These are phyloP conservation scores for Galemys pyrenaicus DNA, from an alignment of 2,113 vertebrate genomes.

Conservation along the genomic window DNA sequence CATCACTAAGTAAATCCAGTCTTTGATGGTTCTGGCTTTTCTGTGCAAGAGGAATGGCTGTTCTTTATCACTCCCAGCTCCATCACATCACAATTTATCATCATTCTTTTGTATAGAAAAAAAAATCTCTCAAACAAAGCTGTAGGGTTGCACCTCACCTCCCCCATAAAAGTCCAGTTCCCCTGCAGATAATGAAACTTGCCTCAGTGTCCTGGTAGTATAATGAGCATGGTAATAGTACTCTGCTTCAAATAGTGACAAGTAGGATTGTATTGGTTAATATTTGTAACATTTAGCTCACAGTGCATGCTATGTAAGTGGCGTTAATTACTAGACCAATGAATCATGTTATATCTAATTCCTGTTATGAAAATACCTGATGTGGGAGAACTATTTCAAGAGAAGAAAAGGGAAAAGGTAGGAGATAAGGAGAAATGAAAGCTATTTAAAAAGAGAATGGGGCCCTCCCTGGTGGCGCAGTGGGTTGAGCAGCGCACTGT, in stretches of 20 bases:
- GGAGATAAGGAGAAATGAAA: neutral
- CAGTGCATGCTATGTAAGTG: neutral
- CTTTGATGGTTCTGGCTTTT: conserved; percentile 60
- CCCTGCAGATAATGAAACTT: neutral
- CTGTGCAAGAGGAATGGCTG: neutral
- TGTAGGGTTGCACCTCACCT: neutral
- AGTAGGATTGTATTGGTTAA: neutral
- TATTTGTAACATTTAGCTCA: neutral
- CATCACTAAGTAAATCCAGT: conserved; percentile 41
- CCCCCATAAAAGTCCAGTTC: neutral
- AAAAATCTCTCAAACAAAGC: neutral
- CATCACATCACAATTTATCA: neutral
- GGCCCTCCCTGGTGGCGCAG: no score
- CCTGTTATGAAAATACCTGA: conserved; percentile 13
- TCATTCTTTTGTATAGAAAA: conserved; percentile 44
- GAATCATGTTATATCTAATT: neutral
- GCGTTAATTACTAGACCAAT: neutral
- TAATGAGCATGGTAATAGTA: neutral
- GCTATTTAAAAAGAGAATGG: neutral
- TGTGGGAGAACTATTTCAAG: neutral
- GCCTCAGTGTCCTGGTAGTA: neutral
- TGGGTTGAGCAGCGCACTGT: no score
- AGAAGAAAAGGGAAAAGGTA: neutral
- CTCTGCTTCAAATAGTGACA: neutral
- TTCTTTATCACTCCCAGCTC: neutral